Base-by-base conservation (phyloP, 1,140 invertebrate genomes). In the Cyclargus thomasi region DNA sequence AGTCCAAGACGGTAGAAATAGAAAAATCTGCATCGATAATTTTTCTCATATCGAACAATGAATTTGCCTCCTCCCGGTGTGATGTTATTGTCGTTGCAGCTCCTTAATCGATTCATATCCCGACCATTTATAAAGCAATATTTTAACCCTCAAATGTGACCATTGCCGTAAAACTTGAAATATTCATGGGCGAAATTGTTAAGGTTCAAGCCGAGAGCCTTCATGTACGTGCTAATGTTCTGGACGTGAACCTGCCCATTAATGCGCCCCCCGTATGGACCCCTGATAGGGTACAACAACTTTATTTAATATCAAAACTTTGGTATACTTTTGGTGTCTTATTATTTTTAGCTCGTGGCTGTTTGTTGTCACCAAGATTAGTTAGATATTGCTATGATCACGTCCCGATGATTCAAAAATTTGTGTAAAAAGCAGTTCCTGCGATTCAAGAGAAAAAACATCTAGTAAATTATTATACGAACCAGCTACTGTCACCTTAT, bases 261-360 rank as follows among this genome's bases (percentile, higher is more conserved):
- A 89, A 90, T 90, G 82, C 85, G 88, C 87, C 87, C 86, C 76
- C 75, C 70, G 36, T 57, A 65, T 70, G 71, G 71, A 70, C 80
- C 82, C 82, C 78, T 80, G 81, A 85, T 84, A 85, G 81, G 84
- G 84, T 85, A 85, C 86, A 86, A 88, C 84, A 89, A 87, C 82
- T 86, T 90, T 86, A 88, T 90, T 87, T 88, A 84, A 86, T 85
- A 82, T 77, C 69, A 14, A 47, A 47, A 47, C 11, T 47, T 47
- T 47, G 11, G 2, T 4, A 47, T 16, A 47, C 39, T 47, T 47
- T 47, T 47, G 7, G 39, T 47, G 39, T 47, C 39, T 16, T 47
- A 47, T 47, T 47, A 47, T 16, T 47, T 8, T 47, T 47, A 11
- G n/a, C n/a, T n/a, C n/a, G 39, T 47, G 39, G 39, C 8, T 8